Evolutionary conservation across 1,140 invertebrate genomes (phyloP).

Genomic region (Drosophila navojoa): DNA sequence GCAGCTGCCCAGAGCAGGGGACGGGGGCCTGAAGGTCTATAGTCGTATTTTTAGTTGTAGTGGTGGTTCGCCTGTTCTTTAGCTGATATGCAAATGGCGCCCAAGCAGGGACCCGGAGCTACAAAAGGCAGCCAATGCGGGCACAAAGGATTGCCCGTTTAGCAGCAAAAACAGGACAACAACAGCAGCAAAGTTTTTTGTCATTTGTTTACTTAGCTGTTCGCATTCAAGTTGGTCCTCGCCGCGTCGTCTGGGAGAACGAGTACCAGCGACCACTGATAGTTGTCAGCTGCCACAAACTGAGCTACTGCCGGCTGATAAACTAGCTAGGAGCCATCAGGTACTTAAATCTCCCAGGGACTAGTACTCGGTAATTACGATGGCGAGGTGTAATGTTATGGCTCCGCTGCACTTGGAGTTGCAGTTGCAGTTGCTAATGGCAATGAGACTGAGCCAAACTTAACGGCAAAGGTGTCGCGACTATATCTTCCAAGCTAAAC

Average conservation of each 20-base stretch:
- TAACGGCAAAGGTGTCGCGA: neutral
- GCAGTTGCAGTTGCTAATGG: neutral
- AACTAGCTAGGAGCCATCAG: constrained; percentile 33
- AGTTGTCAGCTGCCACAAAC: constrained; percentile 66
- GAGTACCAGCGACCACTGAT: constrained; percentile 53
- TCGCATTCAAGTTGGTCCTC: constrained; percentile 55
- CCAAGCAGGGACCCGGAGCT: constrained; percentile 8
- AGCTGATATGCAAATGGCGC: constrained; percentile 66
- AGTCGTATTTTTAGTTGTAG: neutral
- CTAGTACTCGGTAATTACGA: constrained; percentile 30
- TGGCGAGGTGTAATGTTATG: constrained; percentile 20
- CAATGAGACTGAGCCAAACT: neutral
- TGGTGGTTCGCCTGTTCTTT: constrained; percentile 28
- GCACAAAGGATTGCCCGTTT: constrained; percentile 72
- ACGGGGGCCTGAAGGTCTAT: constrained; percentile 4
- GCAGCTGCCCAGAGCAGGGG: constrained; percentile 49
- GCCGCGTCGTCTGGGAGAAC: constrained; percentile 17
- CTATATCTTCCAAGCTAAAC: neutral
- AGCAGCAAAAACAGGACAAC: constrained; percentile 46
- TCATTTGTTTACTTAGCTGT: constrained; percentile 62
- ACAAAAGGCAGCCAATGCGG: constrained; percentile 33
- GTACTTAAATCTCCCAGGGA: constrained; percentile 39
- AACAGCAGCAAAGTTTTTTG: constrained; percentile 57
- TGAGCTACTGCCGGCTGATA: constrained; percentile 38
- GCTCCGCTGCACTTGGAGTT: neutral